A percentile compares a stretch with the other conserved stretches of the same genome.
These are phyloP conservation scores for Drosophila ustulata DNA, from an alignment of 2,888 invertebrate genomes.

Conservation along the genomic window DNA sequence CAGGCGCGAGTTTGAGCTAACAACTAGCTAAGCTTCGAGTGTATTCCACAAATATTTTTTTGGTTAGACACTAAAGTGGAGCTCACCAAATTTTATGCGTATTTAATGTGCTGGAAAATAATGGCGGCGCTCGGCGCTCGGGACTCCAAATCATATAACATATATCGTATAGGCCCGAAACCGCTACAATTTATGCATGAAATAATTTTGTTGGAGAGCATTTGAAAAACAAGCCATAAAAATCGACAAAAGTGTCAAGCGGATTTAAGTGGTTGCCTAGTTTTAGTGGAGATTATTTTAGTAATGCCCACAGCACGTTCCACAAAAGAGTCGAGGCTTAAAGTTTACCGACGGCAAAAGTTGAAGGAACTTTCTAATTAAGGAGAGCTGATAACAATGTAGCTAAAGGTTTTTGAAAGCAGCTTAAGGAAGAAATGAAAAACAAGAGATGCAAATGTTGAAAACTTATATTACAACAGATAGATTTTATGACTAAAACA, in stretches of 20 bases:
- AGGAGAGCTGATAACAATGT: neutral
- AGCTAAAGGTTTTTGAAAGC: neutral
- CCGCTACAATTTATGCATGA: constrained; percentile 55
- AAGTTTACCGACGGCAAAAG: constrained; percentile 15
- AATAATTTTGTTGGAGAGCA: constrained; percentile 55
- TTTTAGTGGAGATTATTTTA: constrained; percentile 2
- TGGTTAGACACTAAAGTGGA: constrained; percentile 49
- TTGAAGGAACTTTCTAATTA: neutral
- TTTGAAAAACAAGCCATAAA: constrained; percentile 66
- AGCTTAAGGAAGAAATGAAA: neutral
- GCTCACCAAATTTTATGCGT: constrained; percentile 67
- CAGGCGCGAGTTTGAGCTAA: neutral
- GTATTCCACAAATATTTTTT: constrained; percentile 51
- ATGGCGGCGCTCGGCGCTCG: constrained; percentile 47
- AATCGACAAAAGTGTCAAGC: constrained; percentile 69
- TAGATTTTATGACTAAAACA: too few relatives aligned
- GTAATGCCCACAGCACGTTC: constrained; percentile 54
- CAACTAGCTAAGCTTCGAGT: constrained; percentile 10
- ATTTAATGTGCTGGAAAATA: constrained; percentile 73
- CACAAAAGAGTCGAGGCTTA: constrained; percentile 8
- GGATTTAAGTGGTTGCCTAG: constrained; percentile 47
- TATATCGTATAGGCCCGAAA: constrained; percentile 3
- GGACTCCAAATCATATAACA: constrained; percentile 8
- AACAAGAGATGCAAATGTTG: neutral
- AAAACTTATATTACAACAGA: too few relatives aligned